Conservation (phyloP, 2,797 vertebrate genomes). For the Sebastes nivosus region DNA sequence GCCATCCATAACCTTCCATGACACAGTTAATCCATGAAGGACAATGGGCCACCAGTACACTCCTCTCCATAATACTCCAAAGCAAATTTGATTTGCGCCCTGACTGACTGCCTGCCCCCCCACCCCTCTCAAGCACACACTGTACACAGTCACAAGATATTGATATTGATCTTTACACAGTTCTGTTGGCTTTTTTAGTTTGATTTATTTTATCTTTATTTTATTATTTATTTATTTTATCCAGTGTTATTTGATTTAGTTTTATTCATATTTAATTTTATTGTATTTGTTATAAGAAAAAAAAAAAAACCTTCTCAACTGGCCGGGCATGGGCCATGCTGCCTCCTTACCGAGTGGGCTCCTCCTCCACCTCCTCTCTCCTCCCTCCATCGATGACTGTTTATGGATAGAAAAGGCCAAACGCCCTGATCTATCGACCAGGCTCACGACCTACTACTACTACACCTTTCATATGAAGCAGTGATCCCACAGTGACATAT, state of each 20-base stretch:
- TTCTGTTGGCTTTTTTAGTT: no score
- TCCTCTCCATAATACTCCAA: neutral
- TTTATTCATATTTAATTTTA: neutral
- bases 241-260: no score
- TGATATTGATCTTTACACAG: no score
- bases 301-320: no score
- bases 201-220: no score
- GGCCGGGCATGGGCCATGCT: no score
- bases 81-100: neutral
- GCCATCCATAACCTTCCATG: neutral
- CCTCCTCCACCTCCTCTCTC: neutral
- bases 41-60: neutral
- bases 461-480: no score
- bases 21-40: neutral
- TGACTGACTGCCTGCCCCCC: neutral
- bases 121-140: no score
- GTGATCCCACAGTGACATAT: no score
- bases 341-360: no score
- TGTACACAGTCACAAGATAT: no score
- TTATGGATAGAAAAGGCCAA: neutral
- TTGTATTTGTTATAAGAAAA: neutral
- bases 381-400: neutral
- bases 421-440: neutral
- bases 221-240: neutral
- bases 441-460: neutral